These are phyloP conservation scores for Gymnoscelis rufifasciata DNA, from an alignment of 2,888 invertebrate species.

Conservation along the genomic window DNA sequence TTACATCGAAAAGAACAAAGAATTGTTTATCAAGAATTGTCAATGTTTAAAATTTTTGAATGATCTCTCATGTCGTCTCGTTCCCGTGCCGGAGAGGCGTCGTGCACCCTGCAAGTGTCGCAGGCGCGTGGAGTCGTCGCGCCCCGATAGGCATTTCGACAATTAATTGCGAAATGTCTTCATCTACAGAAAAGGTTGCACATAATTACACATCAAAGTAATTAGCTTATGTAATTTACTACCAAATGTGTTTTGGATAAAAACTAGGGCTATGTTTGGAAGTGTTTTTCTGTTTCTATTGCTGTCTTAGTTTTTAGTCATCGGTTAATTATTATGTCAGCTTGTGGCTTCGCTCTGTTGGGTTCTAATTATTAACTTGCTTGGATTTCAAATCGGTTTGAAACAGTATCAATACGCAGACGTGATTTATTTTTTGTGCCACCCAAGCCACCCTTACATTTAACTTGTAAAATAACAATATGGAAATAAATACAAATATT, in stretches of 20 bases:
- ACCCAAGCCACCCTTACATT: too few relatives aligned
- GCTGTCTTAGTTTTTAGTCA: neutral
- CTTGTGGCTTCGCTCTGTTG: too few relatives aligned
- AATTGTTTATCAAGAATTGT: too few relatives aligned
- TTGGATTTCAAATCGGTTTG: too few relatives aligned
- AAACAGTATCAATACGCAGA: too few relatives aligned
- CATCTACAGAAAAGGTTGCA: conserved; percentile 20
- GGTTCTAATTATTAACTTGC: too few relatives aligned
- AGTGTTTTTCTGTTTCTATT: conserved; percentile 3
- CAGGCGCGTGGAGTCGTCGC: neutral
- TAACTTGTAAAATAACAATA: too few relatives aligned
- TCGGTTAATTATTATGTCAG: too few relatives aligned
- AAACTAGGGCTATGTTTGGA: neutral
- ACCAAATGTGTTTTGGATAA: conserved; percentile 11
- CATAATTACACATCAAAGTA: conserved; percentile 14
- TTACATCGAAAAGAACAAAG: too few relatives aligned
- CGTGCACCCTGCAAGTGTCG: neutral
- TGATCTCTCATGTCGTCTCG: neutral
- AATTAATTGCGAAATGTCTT: conserved; percentile 20
- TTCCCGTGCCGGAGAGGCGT: conserved; percentile 2
- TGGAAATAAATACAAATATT: too few relatives aligned
- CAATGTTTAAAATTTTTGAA: too few relatives aligned
- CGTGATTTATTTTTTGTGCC: too few relatives aligned
- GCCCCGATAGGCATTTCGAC: conserved; percentile 16
- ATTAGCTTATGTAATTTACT: conserved; percentile 2